These are phyloP conservation scores for Crocidura indochinensis DNA, from an alignment of 2,797 vertebrate species.

Conservation along the genomic window DNA sequence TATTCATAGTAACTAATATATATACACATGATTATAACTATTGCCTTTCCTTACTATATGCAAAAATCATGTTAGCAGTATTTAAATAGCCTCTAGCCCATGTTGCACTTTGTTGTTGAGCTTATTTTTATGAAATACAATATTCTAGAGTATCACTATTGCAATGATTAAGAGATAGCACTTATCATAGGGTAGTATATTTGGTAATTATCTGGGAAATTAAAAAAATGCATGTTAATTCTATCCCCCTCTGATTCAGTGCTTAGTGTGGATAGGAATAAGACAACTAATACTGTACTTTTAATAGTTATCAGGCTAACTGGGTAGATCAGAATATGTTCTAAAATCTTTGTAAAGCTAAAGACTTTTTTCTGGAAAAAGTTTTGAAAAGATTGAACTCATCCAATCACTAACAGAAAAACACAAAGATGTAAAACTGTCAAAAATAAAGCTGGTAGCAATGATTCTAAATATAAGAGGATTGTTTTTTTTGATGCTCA, in stretches of 20 bases:
- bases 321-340: background rate
- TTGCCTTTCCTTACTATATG: conserved; percentile 21
- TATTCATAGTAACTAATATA: conserved; percentile 8
- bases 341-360: conserved; percentile 4
- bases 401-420: background rate
- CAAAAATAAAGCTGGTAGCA: background rate
- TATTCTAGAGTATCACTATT: background rate
- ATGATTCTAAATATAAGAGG: background rate
- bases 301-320: background rate
- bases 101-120: background rate
- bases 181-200: background rate
- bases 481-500: no score
- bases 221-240: conserved; percentile 33
- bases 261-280: no score
- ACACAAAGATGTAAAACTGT: background rate
- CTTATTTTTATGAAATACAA: background rate
- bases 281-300: background rate
- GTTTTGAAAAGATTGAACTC: background rate
- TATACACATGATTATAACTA: background rate
- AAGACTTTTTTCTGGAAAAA: background rate
- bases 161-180: background rate
- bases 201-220: conserved; percentile 14
- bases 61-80: conserved; percentile 16
- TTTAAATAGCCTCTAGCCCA: background rate
- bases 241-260: background rate